A percentile compares a stretch with the other conserved stretches of the same genome.
Evolutionary conservation across 2,113 vertebrate genomes (phyloP).

Genomic region (Notothenia rossii): DNA sequence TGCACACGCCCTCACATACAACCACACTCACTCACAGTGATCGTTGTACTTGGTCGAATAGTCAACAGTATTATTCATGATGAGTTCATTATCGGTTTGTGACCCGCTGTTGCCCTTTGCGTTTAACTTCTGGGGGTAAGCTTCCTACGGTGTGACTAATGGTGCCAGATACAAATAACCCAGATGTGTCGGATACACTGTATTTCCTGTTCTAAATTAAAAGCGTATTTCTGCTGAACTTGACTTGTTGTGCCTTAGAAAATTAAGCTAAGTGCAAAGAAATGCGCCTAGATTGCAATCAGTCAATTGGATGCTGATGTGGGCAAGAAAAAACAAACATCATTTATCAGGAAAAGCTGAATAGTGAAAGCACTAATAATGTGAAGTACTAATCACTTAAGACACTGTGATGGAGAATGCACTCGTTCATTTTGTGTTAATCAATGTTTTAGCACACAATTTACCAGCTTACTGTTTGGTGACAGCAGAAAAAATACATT

Average conservation of each 20-base stretch:
- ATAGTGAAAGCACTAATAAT: slow-evolving; percentile 2
- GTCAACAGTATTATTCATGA: slow-evolving; percentile 5
- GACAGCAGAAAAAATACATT: neutral
- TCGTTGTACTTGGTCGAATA: neutral
- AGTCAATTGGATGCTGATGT: slow-evolving; percentile 11
- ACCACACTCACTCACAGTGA: slow-evolving; percentile 1
- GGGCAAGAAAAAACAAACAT: neutral
- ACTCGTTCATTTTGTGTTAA: neutral
- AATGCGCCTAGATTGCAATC: slow-evolving; percentile 1
- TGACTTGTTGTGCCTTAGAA: neutral
- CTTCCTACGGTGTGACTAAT: slow-evolving; percentile 9
- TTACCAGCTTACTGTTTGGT: neutral
- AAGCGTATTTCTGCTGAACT: slow-evolving; percentile 17
- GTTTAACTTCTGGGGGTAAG: neutral
- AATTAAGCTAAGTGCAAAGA: slow-evolving; percentile 1
- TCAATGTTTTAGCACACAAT: neutral
- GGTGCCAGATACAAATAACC: slow-evolving; percentile 11
- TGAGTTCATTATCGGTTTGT: slow-evolving; percentile 33
- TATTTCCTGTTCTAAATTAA: slow-evolving; percentile 10
- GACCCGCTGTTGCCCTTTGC: slow-evolving; percentile 5
- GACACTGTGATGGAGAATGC: neutral
- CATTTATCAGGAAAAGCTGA: slow-evolving; percentile 8
- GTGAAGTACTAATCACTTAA: neutral
- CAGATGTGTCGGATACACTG: neutral
- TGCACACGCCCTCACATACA: neutral